Percentiles rank a stretch among this genome's conserved stretches.
Conservation (phyloP, 1,140 invertebrate species). For the Drosophila subobscura region DNA sequence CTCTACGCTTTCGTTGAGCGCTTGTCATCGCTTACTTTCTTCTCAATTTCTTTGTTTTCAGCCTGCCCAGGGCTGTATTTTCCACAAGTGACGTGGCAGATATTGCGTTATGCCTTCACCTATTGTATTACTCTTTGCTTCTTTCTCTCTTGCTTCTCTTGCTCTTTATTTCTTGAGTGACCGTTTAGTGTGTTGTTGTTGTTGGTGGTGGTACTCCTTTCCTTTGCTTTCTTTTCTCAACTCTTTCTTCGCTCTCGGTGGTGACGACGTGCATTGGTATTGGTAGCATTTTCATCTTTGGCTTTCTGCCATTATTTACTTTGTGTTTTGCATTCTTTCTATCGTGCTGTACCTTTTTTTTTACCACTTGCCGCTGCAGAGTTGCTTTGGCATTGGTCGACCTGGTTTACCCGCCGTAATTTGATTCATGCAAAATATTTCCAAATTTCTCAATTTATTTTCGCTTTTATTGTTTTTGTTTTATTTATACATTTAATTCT, state of each 20-base stretch:
- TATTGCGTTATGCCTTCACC: too few relatives aligned
- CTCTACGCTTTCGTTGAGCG: constrained; percentile 8
- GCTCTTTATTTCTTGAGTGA: too few relatives aligned
- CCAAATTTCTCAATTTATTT: constrained; percentile 36
- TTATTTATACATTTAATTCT: constrained; percentile 75
- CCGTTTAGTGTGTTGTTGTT: neutral
- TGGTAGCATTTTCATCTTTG: too few relatives aligned
- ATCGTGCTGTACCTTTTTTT: constrained; percentile 12
- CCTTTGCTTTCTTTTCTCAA: constrained; percentile 1
- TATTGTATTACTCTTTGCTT: too few relatives aligned
- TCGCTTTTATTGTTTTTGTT: constrained; percentile 53
- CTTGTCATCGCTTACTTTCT: too few relatives aligned
- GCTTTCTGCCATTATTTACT: too few relatives aligned
- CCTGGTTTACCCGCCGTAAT: too few relatives aligned
- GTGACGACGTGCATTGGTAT: too few relatives aligned
- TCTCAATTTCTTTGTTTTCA: too few relatives aligned
- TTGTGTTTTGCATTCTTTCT: neutral
- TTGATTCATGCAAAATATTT: neutral
- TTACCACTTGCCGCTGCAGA: constrained; percentile 9
- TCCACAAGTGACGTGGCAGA: too few relatives aligned
- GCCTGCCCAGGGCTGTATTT: too few relatives aligned
- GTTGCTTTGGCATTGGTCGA: constrained; percentile 19
- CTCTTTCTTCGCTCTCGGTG: neutral
- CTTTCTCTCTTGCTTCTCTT: too few relatives aligned
- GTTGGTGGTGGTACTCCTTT: constrained; percentile 21